Conservation (phyloP, 1,140 invertebrate species). For the Drosophila murphyi region DNA sequence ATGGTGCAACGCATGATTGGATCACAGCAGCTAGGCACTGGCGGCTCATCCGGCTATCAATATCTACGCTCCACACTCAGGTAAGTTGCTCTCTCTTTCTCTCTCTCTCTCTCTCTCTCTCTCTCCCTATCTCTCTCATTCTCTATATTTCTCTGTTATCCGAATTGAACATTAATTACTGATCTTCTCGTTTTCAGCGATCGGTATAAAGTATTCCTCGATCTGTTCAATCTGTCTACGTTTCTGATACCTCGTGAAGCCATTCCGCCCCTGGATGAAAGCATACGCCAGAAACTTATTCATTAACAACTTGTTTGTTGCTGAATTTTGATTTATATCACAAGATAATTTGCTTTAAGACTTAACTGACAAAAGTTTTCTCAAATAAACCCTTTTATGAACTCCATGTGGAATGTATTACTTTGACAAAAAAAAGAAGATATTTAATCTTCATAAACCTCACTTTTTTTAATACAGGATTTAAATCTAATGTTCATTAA, state of each 20-base stretch:
- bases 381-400: not conserved
- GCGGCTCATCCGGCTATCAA: slow-evolving; percentile 99
- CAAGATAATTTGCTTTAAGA: not conserved
- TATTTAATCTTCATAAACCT: not conserved
- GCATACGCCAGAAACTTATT: slow-evolving; percentile 85
- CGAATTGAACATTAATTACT: slow-evolving; percentile 1
- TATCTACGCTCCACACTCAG: slow-evolving; percentile 98
- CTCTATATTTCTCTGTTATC: not conserved
- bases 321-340: not conserved
- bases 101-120: not conserved
- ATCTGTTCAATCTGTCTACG: slow-evolving; percentile 98
- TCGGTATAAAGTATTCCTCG: slow-evolving; percentile 99
- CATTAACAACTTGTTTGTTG: slow-evolving; percentile 19
- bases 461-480: not conserved
- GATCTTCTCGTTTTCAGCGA: slow-evolving; percentile 88
- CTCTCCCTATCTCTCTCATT: not conserved
- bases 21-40: slow-evolving; percentile 97
- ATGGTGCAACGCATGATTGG: slow-evolving; percentile 99
- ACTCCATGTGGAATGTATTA: not conserved
- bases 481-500: not conserved
- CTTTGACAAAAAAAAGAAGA: not conserved
- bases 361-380: not conserved
- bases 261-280: slow-evolving; percentile 93
- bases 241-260: slow-evolving; percentile 96
- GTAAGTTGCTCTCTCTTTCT: slow-evolving; percentile 85